These are phyloP conservation scores for Chionoecetes opilio DNA, from an alignment of 1,140 invertebrate species.

Conservation along the genomic window DNA sequence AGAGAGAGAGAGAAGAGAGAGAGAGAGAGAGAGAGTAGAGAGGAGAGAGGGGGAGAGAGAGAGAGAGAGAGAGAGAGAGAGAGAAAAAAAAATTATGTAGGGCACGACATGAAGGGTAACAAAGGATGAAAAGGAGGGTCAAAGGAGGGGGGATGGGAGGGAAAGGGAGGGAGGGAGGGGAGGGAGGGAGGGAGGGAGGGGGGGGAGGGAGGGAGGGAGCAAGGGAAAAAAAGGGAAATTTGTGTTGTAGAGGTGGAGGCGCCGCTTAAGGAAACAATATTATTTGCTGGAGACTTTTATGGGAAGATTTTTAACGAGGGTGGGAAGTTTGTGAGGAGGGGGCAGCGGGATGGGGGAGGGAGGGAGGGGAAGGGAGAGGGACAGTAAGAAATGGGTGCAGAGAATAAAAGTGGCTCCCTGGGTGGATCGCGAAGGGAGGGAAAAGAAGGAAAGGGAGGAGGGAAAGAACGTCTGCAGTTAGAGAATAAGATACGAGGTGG, in stretches of 20 bases:
- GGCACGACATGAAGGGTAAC: too few species aligned
- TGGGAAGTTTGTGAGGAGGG: constrained; percentile 2
- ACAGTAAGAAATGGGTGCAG: neutral
- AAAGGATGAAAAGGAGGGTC: neutral
- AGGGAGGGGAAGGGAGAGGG: neutral
- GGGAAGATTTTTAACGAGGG: neutral
- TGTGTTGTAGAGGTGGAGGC: neutral
- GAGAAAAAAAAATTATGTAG: too few species aligned
- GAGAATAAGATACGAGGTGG: too few species aligned
- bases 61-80: too few species aligned
- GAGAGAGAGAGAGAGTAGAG: neutral
- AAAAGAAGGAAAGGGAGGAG: neutral
- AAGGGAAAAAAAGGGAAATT: neutral
- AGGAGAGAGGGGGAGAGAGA: too few species aligned
- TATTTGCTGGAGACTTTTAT: neutral
- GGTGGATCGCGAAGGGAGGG: neutral
- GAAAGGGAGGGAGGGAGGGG: neutral
- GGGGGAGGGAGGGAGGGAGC: neutral
- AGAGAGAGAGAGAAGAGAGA: neutral
- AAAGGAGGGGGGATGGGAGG: neutral
- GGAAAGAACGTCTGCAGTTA: neutral
- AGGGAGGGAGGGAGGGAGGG: neutral
- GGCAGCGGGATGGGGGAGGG: neutral
- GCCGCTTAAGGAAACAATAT: constrained; percentile 25
- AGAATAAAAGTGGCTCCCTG: neutral